Conservation (phyloP, 2,797 vertebrate genomes). For the Lagothrix lagotricha region DNA sequence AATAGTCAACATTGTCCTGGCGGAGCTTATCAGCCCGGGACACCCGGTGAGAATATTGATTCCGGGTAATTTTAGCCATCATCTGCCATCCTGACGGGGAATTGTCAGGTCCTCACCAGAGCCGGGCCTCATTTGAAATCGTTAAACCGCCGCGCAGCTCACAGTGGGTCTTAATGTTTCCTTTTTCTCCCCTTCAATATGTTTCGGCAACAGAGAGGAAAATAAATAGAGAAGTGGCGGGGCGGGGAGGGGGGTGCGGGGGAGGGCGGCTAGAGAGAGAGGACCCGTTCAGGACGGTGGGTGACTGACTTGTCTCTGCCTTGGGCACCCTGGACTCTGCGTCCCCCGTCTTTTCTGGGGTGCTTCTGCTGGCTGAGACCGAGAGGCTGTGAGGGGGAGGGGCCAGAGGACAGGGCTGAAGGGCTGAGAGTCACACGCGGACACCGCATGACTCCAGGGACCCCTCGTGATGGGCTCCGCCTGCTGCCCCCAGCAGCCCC, state of each 20-base stretch:
- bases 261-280: background rate
- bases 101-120: constrained; percentile 92
- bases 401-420: background rate
- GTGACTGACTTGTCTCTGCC: background rate
- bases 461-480: background rate
- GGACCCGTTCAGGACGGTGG: background rate
- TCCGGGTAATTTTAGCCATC: constrained; percentile 99
- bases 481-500: background rate
- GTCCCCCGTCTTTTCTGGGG: background rate
- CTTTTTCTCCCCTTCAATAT: constrained; percentile 86
- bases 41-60: constrained; percentile 99
- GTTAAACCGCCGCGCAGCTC: constrained; percentile 92
- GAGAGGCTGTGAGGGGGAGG: background rate
- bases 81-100: constrained; percentile 92
- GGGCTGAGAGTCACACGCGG: background rate
- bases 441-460: background rate
- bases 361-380: background rate
- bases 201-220: constrained; percentile 84
- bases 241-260: too few species aligned
- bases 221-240: constrained; percentile 77
- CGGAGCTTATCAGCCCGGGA: constrained; percentile 97
- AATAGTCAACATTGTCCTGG: constrained; percentile 99
- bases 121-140: constrained; percentile 98
- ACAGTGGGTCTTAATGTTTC: constrained; percentile 87
- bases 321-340: too few species aligned